Base-by-base conservation (phyloP, 2,888 invertebrate genomes). In the Megastigmus dorsalis region DNA sequence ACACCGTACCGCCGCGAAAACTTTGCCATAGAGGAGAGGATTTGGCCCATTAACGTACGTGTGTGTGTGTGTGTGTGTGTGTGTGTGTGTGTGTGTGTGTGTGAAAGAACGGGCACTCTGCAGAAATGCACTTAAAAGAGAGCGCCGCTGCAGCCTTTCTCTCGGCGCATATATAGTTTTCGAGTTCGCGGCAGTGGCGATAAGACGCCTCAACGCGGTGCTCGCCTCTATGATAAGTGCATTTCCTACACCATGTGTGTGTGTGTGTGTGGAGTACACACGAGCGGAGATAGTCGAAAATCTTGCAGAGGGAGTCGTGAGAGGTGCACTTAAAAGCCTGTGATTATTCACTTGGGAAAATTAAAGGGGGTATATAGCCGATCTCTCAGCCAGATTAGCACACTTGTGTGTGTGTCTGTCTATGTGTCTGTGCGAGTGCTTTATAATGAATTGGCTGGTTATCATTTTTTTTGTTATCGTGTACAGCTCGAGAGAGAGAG, bases 291-390 rank as follows among this genome's bases (percentile, higher is more conserved):
- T n/a, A n/a, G n/a, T n/a, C n/a, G n/a, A n/a, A n/a, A n/a, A n/a
- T n/a, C n/a, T n/a, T n/a, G n/a, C n/a, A n/a, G n/a, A n/a, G 48
- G 23, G 23, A 48, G n/a, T n/a, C 52, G 52, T 52, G 52, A 33
- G 33, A 33, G 55, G 18, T 9, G 33, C 33, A n/a, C n/a, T n/a
- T n/a, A n/a, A n/a, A n/a, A n/a, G 54, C 9, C 20, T 3, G 38
- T 57, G 38, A 57, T 57, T 57, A 57, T 38, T 57, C 57, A 57
- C 36, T 38, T n/a, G 38, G 1, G 23, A 2, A 38, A 18, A 26
- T 26, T 50, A 50, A 26, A 26, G 28, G 23, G 13, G 23, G 28
- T n/a, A n/a, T 15, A 54, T 30, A 3, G 30, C 10, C 18, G 54
- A 54, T 54, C 33, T 33, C n/a, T n/a, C 5, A 3, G 57, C n/a